Evolutionary conservation across 2,113 vertebrate genomes (phyloP).

Genomic region (Engraulis encrasicolus): DNA sequence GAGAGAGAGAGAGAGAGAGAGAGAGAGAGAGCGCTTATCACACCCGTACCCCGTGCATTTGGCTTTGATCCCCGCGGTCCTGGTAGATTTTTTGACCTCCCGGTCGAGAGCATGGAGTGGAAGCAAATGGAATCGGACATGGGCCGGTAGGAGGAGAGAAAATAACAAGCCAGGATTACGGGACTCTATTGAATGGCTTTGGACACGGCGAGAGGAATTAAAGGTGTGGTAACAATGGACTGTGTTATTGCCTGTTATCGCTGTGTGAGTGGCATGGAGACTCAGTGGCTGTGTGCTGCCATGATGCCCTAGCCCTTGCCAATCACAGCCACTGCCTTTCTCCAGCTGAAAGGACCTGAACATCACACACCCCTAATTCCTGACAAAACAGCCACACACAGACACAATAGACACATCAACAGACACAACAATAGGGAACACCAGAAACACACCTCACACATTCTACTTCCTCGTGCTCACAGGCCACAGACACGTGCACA

Average conservation of each 20-base stretch:
- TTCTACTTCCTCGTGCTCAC: background rate
- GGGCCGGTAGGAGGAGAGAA: slow-evolving; percentile 38
- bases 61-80: slow-evolving; percentile 43
- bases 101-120: slow-evolving; percentile 37
- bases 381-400: background rate
- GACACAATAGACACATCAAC: background rate
- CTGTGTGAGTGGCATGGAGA: slow-evolving; percentile 49
- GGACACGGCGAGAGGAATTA: slow-evolving; percentile 57
- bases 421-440: background rate
- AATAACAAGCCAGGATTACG: slow-evolving; percentile 58
- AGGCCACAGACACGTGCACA: background rate
- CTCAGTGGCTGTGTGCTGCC: slow-evolving; percentile 40
- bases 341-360: background rate
- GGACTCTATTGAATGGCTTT: slow-evolving; percentile 50
- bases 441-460: background rate
- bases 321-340: slow-evolving; percentile 41
- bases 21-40: slow-evolving; percentile 37
- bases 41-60: slow-evolving; percentile 35
- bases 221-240: slow-evolving; percentile 61
- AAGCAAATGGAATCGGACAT: slow-evolving; percentile 52
- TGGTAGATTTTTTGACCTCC: slow-evolving; percentile 49
- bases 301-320: slow-evolving; percentile 42
- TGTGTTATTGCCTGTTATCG: slow-evolving; percentile 60
- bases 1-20: slow-evolving; percentile 17
- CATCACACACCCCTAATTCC: background rate